Evolutionary conservation across 37 sponge, comb jelly and placozoan species (phyloP).

Genomic region (Spongia lamella): DNA sequence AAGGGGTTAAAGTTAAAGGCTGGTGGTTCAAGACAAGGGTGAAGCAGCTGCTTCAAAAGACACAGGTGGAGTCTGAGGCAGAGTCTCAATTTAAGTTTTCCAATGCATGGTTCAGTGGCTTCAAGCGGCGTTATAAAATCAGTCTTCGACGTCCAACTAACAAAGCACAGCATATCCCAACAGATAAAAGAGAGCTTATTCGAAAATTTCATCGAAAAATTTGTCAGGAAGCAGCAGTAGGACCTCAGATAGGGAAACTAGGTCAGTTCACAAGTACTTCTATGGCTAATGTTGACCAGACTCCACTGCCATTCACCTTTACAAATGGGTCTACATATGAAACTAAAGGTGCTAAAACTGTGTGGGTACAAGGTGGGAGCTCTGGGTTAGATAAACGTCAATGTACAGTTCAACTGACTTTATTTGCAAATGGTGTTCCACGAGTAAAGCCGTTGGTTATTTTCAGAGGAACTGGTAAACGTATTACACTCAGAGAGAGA

Average conservation of each 20-base stretch:
- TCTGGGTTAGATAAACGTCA: conserved; percentile 55
- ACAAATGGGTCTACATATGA: conserved; percentile 31
- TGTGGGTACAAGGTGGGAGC: conserved; percentile 45
- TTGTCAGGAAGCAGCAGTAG: background rate
- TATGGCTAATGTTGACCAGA: conserved; percentile 28
- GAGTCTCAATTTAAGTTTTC: no score
- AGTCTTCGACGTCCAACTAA: conserved; percentile 27
- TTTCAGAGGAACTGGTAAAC: conserved; percentile 33
- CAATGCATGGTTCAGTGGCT: conserved; percentile 16
- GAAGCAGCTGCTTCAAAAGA: no score
- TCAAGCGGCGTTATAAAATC: conserved; percentile 5
- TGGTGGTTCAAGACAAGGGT: conserved; percentile 25
- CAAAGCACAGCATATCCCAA: conserved; percentile 21
- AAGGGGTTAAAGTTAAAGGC: conserved; percentile 34
- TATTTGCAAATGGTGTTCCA: conserved; percentile 53
- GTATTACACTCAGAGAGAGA: conserved; percentile 16
- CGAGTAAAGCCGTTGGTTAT: conserved; percentile 39
- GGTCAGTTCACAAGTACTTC: conserved; percentile 2
- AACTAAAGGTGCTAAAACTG: conserved; percentile 13
- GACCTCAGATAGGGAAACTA: background rate
- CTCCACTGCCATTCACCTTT: conserved; percentile 51
- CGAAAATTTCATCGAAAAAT: conserved; percentile 43
- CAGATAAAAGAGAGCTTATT: conserved; percentile 22
- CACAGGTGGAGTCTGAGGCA: no score
- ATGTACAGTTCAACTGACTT: conserved; percentile 44